phyloP scores from a whole-genome alignment of 2,113 vertebrate genomes.

The Hippocampus comes region DNA sequence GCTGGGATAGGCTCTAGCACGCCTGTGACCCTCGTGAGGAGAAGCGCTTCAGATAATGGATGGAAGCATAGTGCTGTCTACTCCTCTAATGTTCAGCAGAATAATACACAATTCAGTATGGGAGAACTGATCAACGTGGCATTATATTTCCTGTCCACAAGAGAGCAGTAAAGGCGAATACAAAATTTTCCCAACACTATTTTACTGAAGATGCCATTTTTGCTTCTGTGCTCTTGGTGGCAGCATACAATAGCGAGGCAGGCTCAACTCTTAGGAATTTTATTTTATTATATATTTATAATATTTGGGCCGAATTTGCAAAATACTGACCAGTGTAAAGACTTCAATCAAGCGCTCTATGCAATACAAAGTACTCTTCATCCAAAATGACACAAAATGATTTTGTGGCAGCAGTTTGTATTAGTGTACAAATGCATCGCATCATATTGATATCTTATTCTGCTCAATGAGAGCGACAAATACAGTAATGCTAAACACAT shows the following conservation, averaged over 20 bases:
- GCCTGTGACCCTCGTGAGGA: no score
- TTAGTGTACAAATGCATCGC: background rate
- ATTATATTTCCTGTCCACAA: slow-evolving; percentile 23
- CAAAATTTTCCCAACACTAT: background rate
- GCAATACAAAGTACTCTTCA: background rate
- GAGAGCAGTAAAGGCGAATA: slow-evolving; percentile 45
- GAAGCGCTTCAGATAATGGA: no score
- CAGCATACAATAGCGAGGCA: slow-evolving; percentile 4
- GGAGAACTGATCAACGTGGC: background rate
- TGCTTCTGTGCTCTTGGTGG: slow-evolving; percentile 43
- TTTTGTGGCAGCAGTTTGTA: background rate
- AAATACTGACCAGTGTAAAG: background rate
- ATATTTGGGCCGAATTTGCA: background rate
- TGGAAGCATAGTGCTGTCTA: background rate
- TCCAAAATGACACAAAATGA: background rate
- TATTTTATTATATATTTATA: no score
- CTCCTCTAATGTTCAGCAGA: background rate
- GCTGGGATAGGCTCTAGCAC: no score
- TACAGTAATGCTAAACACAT: background rate
- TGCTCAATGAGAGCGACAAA: background rate
- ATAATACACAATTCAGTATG: background rate
- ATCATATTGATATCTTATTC: background rate
- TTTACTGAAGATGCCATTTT: slow-evolving; percentile 15
- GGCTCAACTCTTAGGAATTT: background rate
- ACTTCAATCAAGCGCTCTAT: background rate